Percentiles rank a stretch among this genome's conserved stretches.
phyloP scores from a whole-genome alignment of 2,797 vertebrate genomes.

The Ambastaia sidthimunki region DNA sequence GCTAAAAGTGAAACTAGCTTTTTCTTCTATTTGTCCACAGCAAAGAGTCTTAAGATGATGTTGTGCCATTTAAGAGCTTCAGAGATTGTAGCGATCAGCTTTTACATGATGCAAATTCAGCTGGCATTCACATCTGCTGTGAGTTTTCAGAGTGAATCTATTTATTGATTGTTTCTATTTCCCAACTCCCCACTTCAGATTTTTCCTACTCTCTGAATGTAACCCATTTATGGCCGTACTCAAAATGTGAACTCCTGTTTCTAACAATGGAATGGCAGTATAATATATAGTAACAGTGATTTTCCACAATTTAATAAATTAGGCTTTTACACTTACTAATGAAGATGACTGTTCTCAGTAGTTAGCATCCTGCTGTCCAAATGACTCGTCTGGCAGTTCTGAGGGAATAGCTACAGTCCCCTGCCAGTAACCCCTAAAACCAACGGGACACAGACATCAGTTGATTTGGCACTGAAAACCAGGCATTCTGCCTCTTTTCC shows the following conservation, averaged over 20 bases:
- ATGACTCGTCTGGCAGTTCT: slow-evolving; percentile 32
- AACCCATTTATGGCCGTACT: neutral
- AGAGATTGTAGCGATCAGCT: slow-evolving; percentile 7
- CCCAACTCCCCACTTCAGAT: neutral
- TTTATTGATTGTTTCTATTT: neutral
- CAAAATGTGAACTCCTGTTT: neutral
- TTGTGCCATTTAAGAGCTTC: slow-evolving; percentile 31
- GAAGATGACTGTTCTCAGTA: neutral
- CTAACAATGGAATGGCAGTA: neutral
- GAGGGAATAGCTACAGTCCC: slow-evolving; percentile 35
- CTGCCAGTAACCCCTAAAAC: slow-evolving; percentile 48
- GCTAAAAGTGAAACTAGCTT: slow-evolving; percentile 46
- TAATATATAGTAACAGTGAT: neutral
- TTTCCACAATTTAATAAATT: neutral
- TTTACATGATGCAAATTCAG: neutral
- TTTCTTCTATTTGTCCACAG: slow-evolving; percentile 16
- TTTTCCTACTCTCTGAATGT: neutral
- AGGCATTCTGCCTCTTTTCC: slow-evolving; percentile 40
- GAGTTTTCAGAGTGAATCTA: neutral
- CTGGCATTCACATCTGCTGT: neutral
- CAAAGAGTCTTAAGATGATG: slow-evolving; percentile 43
- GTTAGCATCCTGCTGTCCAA: slow-evolving; percentile 35
- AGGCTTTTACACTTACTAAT: slow-evolving; percentile 10
- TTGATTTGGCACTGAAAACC: slow-evolving; percentile 45
- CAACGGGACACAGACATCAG: slow-evolving; percentile 42